Evolutionary conservation across 2,113 vertebrate genomes (phyloP).

Genomic region (Dendropsophus ebraccatus): DNA sequence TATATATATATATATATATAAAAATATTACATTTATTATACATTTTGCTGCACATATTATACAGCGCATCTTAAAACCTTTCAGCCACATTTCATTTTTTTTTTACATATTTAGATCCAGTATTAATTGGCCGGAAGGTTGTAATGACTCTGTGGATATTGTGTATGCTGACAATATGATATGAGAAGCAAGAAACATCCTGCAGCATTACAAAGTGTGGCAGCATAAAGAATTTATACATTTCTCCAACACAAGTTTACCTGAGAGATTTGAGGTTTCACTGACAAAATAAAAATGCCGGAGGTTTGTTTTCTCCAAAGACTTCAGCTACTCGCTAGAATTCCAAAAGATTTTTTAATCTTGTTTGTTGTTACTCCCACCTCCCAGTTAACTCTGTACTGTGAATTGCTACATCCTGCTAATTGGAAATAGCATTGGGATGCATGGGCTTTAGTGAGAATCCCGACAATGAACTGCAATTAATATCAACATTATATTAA

Average conservation of each 20-base stretch:
- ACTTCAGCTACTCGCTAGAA: constrained; percentile 16
- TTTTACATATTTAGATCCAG: neutral
- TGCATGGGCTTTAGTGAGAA: neutral
- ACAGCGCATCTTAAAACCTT: neutral
- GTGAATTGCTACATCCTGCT: neutral
- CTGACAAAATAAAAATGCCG: constrained; percentile 55
- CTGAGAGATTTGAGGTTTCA: constrained; percentile 53
- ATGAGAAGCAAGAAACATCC: neutral
- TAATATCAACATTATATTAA: neutral
- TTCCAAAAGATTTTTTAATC: constrained; percentile 25
- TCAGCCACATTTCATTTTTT: neutral
- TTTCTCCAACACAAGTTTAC: constrained; percentile 42
- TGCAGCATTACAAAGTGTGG: constrained; percentile 23
- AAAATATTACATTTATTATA: too few species aligned
- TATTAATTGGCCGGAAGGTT: neutral
- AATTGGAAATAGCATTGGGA: constrained; percentile 7
- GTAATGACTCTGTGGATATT: constrained; percentile 5
- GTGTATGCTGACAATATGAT: constrained; percentile 15
- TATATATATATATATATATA: too few species aligned
- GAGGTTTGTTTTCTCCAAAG: constrained; percentile 45
- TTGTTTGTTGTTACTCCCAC: neutral
- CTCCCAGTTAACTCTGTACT: neutral
- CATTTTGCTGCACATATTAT: neutral
- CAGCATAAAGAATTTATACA: constrained; percentile 51
- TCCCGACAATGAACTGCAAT: neutral